Evolutionary conservation across 2,797 vertebrate genomes (phyloP).

Genomic region (Lemur catta): DNA sequence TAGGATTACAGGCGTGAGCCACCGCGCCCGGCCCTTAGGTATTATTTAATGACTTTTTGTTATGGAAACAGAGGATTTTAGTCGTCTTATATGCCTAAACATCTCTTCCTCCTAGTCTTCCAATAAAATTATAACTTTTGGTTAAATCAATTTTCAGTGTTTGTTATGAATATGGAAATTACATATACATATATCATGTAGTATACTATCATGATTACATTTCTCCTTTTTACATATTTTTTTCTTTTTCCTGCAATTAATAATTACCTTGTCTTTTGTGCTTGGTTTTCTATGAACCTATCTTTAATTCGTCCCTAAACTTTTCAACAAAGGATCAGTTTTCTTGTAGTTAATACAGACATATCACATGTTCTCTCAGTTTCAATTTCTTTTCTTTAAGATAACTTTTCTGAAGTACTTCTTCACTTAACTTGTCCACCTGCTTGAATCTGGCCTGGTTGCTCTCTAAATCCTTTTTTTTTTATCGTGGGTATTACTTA

Average conservation of each 20-base stretch:
- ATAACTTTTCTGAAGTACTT: not conserved
- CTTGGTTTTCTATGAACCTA: not conserved
- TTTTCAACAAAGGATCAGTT: not conserved
- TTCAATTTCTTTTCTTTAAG: not conserved
- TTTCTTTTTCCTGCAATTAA: not conserved
- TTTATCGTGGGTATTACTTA: not conserved
- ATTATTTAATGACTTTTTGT: not conserved
- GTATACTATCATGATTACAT: not conserved
- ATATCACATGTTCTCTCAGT: not conserved
- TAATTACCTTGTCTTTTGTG: conserved; percentile 27
- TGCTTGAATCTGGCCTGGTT: not conserved
- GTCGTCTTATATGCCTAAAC: not conserved
- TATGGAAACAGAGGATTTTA: not conserved
- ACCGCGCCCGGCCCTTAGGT: not conserved
- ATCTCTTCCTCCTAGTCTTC: not conserved
- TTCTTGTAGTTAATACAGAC: not conserved
- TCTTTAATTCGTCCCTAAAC: not conserved
- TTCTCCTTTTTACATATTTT: not conserved
- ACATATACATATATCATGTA: not conserved
- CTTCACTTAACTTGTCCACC: not conserved
- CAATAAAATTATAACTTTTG: conserved; percentile 1
- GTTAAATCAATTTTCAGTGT: not conserved
- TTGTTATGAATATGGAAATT: not conserved
- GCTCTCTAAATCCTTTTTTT: not conserved
- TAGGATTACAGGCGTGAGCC: no score